Base-by-base conservation (phyloP, 2,888 invertebrate genomes). In the Pristionchus fissidentatus region DNA sequence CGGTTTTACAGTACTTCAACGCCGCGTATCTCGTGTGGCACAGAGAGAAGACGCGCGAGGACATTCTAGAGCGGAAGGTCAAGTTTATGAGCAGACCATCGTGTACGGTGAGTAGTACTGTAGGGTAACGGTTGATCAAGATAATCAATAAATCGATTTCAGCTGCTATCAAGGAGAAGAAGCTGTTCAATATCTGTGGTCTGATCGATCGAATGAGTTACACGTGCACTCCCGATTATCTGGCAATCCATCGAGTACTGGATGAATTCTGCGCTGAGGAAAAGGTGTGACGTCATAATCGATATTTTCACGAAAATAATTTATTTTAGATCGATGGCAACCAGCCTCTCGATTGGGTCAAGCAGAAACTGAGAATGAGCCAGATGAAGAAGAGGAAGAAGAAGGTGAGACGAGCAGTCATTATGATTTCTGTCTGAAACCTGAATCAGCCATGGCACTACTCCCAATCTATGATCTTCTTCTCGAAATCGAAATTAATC, bases 1-100 rank as follows among this genome's bases (percentile, higher is more conserved):
- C n/a, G n/a, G n/a, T n/a, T n/a, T 62, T 49, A 13, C 75, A 77
- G 75, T 77, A 49, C 46, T 77, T 26, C 52, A 52, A 77, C 32
- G 22, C n/a, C 10, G 46, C 7, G 49, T 49, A 77, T 49, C 46
- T 77, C 13, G 15, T 38, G n/a, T 77, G 75, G 75, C 75, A 49
- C n/a, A 29, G 32, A 29, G n/a, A 32, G 8, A 77, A 22, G 22
- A 29, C 46, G 10, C 22, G 41, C 1, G 7, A 41, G 15, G n/a
- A 70, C 41, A 70, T 70, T 32, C 2, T 70, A 3, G 32, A 49
- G 1, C 3, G 7, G 49, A 52, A 77, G 49, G n/a, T 49, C 22
- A 4, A 49, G 32, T 19, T 77, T 35, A 77, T 49, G 49, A 49
- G 32, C 4, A 77, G 49, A 3, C n/a, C 29, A 77, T 22, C 1